These are phyloP conservation scores for Sebastes trivittatus DNA, from an alignment of 2,797 vertebrate species.

Conservation along the genomic window DNA sequence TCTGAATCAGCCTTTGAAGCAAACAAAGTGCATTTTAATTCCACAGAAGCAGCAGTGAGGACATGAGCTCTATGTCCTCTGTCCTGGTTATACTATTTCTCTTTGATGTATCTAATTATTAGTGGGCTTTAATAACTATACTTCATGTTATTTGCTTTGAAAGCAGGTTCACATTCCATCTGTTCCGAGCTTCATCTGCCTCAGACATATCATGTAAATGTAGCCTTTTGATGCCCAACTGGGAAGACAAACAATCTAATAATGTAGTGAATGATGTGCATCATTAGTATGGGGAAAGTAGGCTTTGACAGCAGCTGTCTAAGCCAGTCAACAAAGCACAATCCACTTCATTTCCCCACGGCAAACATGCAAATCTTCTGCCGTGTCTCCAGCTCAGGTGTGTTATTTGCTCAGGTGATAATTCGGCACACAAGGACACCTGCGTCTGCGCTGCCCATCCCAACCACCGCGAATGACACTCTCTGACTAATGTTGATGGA, in stretches of 20 bases:
- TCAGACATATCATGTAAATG: background rate
- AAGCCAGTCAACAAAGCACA: conserved; percentile 56
- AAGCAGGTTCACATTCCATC: background rate
- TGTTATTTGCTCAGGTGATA: conserved; percentile 74
- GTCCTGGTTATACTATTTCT: background rate
- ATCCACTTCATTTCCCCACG: conserved; percentile 69
- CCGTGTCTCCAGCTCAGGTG: conserved; percentile 70
- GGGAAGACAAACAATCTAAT: conserved; percentile 19
- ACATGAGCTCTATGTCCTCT: background rate
- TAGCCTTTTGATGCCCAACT: conserved; percentile 15
- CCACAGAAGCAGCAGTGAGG: background rate
- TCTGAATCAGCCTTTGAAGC: background rate
- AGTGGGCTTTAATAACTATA: background rate
- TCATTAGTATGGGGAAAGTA: conserved; percentile 60
- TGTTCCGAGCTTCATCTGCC: background rate
- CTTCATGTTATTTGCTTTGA: background rate
- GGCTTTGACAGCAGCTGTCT: conserved; percentile 58
- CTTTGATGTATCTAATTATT: background rate
- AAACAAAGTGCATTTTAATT: background rate
- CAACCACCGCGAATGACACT: conserved; percentile 64
- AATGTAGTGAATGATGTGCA: conserved; percentile 54
- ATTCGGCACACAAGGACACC: conserved; percentile 71
- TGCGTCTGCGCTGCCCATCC: conserved; percentile 46
- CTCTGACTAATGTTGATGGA: conserved; percentile 74
- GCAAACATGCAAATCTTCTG: conserved; percentile 79